phyloP scores from a whole-genome alignment of 2,797 vertebrate genomes.

The Peromyscus attwateri region DNA sequence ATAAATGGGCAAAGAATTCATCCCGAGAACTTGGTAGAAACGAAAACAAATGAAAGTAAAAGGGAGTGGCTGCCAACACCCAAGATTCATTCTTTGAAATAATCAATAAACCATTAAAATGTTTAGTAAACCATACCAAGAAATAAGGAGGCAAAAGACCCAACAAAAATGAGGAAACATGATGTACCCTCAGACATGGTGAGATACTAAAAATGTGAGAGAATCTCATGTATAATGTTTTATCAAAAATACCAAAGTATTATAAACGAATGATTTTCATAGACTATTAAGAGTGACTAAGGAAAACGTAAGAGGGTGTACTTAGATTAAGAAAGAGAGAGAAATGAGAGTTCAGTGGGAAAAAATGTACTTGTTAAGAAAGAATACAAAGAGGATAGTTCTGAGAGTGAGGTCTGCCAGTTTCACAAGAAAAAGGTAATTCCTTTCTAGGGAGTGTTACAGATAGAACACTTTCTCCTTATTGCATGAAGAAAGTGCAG shows the following conservation, averaged over 20 bases:
- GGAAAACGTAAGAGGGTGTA: neutral
- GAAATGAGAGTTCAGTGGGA: neutral
- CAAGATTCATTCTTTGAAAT: constrained; percentile 2
- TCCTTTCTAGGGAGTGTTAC: neutral
- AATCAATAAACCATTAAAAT: constrained; percentile 12
- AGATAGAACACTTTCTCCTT: neutral
- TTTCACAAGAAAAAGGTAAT: neutral
- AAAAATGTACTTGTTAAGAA: neutral
- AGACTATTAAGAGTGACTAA: neutral
- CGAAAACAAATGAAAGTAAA: constrained; percentile 19
- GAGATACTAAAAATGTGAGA: constrained; percentile 16
- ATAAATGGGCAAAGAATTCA: constrained; percentile 37
- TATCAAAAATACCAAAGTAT: neutral
- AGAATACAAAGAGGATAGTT: neutral
- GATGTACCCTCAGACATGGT: neutral
- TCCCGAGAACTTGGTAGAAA: constrained; percentile 18
- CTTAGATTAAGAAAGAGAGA: neutral
- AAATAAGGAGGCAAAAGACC: neutral
- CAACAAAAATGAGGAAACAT: neutral
- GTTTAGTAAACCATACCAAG: constrained; percentile 3
- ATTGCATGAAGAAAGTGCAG: neutral
- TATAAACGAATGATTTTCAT: neutral
- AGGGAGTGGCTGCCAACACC: neutral
- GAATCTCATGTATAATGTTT: neutral
- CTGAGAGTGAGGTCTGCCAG: neutral